Base-by-base conservation (phyloP, 2,888 invertebrate genomes). In the Drosophila prolongata region DNA sequence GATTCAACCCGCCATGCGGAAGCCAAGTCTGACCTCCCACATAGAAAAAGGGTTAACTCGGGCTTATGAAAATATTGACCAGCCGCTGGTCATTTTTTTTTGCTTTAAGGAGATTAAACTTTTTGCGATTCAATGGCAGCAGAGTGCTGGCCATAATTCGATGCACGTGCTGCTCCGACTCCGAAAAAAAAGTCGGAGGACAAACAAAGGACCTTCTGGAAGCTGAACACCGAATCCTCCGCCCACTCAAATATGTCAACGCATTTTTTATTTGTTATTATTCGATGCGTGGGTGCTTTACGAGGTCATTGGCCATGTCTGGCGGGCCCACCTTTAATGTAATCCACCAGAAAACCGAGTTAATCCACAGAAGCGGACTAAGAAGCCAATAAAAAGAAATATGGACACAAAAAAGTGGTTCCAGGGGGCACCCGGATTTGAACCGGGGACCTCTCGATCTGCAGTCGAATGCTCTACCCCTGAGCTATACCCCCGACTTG, bases 371-470 rank as follows among this genome's bases (percentile, higher is more conserved):
- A 19, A 42, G 11, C 13, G 11, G 4, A 2, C 5, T 14, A n/a
- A 19, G 16, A 19, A 30, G 35, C 1, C 6, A 1, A 19, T n/a
- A 40, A 46, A 44, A n/a, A 16, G 16, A 53, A 43, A 57, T 40
- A 13, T 43, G 16, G 49, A 38, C n/a, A 38, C n/a, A 44, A 55
- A 46, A 16, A 44, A 1, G 9, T 40, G 1, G 8, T 50, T 8
- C 27, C 11, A 84, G 85, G 87, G 87, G 87, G 82, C 89, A 87
- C 76, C 89, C 87, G 86, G 89, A 89, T 78, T 87, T 85, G 86
- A 89, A 87, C 89, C 87, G 80, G 87, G 85, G 85, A 85, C 87
- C 89, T 87, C 76, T 89, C 89, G 87, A 85, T 82, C 89, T 87
- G 89, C 86, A 87, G 85, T 80, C 85, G 79, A 87, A 87, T 85